Percentiles rank a stretch among this genome's conserved stretches.
phyloP scores from a whole-genome alignment of 30 jellyfish, hydroid and myxozoan genomes.

The Hydractinia symbiolongicarpus region DNA sequence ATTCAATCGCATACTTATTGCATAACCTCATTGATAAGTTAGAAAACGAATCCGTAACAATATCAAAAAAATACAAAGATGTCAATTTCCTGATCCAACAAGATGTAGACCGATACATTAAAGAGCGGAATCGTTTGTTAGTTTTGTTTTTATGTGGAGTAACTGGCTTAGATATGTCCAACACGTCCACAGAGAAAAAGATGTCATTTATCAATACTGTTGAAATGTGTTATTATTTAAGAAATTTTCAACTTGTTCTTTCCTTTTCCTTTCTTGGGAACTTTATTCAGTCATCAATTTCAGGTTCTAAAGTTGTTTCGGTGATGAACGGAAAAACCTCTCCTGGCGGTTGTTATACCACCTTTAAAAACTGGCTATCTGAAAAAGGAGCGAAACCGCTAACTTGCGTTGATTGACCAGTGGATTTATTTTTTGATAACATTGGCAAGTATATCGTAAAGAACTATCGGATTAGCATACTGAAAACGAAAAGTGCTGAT shows the following conservation, averaged over 20 bases:
- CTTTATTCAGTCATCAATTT: slow-evolving; percentile 10
- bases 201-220: neutral
- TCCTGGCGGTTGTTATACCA: slow-evolving; percentile 15
- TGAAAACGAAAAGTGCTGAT: neutral
- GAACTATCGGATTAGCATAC: neutral
- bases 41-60: too few relatives aligned
- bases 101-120: too few relatives aligned
- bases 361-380: slow-evolving; percentile 11
- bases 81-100: too few relatives aligned
- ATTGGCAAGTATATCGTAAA: slow-evolving; percentile 18
- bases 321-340: slow-evolving; percentile 23
- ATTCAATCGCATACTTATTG: too few relatives aligned
- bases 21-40: too few relatives aligned
- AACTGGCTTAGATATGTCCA: too few relatives aligned
- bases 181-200: too few relatives aligned
- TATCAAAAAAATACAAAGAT: too few relatives aligned
- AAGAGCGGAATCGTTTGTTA: too few relatives aligned
- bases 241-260: slow-evolving; percentile 3
- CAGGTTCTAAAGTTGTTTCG: slow-evolving; percentile 7
- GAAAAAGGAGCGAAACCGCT: neutral
- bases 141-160: too few relatives aligned
- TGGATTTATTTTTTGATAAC: slow-evolving; percentile 14
- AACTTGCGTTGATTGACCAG: neutral
- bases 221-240: slow-evolving; percentile 18
- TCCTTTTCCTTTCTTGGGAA: slow-evolving; percentile 16